Evolutionary conservation across 2,113 vertebrate species (phyloP).

Genomic region (Eleginops maclovinus): DNA sequence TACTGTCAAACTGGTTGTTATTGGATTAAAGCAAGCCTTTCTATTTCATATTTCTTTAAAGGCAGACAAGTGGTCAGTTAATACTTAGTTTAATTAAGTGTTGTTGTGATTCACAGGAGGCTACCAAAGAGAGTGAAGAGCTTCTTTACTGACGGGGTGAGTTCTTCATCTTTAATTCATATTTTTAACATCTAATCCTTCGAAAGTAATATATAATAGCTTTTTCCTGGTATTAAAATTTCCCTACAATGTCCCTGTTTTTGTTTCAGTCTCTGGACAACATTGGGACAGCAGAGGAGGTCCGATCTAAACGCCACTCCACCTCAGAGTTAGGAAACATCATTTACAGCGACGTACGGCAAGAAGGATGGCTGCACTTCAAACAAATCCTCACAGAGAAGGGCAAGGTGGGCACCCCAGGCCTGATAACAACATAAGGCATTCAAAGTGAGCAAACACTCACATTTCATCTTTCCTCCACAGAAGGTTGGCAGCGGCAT

Average conservation of each 20-base stretch:
- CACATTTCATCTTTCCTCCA: neutral
- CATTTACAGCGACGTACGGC: constrained; percentile 90
- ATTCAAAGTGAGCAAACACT: fast-evolving
- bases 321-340: constrained; percentile 94
- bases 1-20: neutral
- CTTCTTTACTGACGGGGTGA: constrained; percentile 97
- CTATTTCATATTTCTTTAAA: no score
- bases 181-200: neutral
- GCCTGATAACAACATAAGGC: neutral
- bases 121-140: constrained; percentile 94
- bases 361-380: constrained; percentile 96
- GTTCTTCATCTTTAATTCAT: constrained; percentile 60
- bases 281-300: constrained; percentile 89
- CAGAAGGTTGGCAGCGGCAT: constrained; percentile 96
- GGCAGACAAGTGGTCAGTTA: no score
- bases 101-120: constrained; percentile 83
- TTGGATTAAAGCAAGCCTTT: neutral
- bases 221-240: neutral
- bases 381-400: constrained; percentile 98
- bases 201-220: neutral
- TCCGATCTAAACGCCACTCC: constrained; percentile 93
- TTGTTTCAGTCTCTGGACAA: constrained; percentile 90
- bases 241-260: neutral
- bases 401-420: constrained; percentile 89
- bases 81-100: neutral